Base-by-base conservation (phyloP, 2,113 vertebrate species). In the Mus pahari region DNA sequence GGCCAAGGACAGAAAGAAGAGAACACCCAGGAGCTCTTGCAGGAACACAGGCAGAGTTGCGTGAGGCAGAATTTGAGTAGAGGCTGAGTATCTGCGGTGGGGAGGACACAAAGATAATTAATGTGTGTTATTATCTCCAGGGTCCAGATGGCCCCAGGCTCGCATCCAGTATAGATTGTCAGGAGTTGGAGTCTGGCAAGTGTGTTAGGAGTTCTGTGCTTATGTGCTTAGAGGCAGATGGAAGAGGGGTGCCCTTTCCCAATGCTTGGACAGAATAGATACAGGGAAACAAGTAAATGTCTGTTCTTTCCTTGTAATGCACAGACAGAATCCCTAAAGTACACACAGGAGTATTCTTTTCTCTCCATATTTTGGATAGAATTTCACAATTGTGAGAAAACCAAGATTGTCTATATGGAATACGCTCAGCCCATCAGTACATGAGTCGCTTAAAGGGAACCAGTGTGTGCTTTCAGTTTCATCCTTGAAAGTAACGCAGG, bases 1-100 rank as follows among this genome's bases (percentile, higher is more conserved):
- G 68, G 82, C 33, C 58, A 74, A 71, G 64, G 83, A 90, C 19
- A 60, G 68, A 50, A 20, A 33, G 22, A n/a, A 62, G 28, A 62
- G 70, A 75, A 24, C 4, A 55, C 88, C 97, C 96, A 93, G 79
- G 62, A 93, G 70, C 50, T 66, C 19, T 95, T 92, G 92, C 75
- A 73, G 87, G 42, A 95, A 92, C 42, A 50, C 24, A 93, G 55
- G 90, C 90, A 90, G 64, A 82, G 28, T 28, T 93, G 50, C 36
- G 3, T 53, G 78, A 88, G 42, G 31, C 28, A 55, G 88, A 78
- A 42, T 84, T n/a, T 66, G 39, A 36, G 12, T 10, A 77, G 79
- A 94, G 81, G 70, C 88, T 79, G 50, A 94, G 86, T 31, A 1
- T 42, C 7, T 1, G 42, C 13, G 13, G 55, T 53, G 70, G 81